Conservation (phyloP, 1,140 invertebrate genomes). For the Asobara japonica region DNA sequence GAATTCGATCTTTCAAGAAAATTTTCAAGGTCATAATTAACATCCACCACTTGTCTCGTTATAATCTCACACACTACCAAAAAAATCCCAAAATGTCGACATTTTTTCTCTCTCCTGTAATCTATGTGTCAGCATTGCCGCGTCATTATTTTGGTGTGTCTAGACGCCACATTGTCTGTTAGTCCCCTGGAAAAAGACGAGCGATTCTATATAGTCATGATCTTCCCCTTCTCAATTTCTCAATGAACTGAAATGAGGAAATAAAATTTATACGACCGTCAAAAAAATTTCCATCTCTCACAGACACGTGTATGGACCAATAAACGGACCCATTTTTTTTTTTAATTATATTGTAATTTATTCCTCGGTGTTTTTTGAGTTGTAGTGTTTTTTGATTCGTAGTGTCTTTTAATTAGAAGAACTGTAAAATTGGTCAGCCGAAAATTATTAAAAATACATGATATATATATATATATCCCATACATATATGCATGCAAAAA, state of each 20-base stretch:
- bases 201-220: constrained; percentile 7
- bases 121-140: constrained; percentile 28
- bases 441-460: too few relatives aligned
- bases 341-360: background rate
- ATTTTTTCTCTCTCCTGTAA: background rate
- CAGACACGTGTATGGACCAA: background rate
- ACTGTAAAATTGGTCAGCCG: too few relatives aligned
- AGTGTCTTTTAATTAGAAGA: too few relatives aligned
- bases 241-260: background rate
- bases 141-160: constrained; percentile 64
- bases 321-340: background rate
- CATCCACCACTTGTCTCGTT: too few relatives aligned
- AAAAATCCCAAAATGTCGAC: background rate
- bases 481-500: too few relatives aligned
- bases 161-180: constrained; percentile 66
- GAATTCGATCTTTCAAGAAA: too few relatives aligned
- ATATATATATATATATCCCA: too few relatives aligned
- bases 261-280: background rate
- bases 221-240: background rate
- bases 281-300: background rate
- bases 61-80: too few relatives aligned
- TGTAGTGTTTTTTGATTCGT: too few relatives aligned
- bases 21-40: too few relatives aligned
- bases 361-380: too few relatives aligned
- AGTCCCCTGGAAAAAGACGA: constrained; percentile 44